These are phyloP conservation scores for Loris lydekkerianus DNA, from an alignment of 2,797 vertebrate genomes.

Conservation along the genomic window DNA sequence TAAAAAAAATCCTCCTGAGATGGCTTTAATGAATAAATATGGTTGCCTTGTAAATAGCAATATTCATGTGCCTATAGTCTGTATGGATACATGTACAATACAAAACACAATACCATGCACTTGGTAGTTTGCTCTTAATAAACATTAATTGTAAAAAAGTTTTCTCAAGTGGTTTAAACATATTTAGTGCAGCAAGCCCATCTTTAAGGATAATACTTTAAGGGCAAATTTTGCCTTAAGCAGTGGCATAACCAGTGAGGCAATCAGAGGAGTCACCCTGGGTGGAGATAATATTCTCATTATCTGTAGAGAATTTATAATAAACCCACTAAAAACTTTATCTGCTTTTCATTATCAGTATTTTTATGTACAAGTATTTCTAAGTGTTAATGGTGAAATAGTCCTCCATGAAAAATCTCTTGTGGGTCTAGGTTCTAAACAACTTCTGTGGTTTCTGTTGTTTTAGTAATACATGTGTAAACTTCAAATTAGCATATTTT, in stretches of 20 bases:
- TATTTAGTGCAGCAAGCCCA: background rate
- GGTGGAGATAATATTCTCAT: background rate
- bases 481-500: constrained; percentile 2
- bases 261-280: background rate
- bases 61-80: background rate
- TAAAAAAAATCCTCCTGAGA: background rate
- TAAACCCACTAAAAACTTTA: background rate
- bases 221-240: background rate
- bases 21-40: constrained; percentile 56
- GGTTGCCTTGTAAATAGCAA: constrained; percentile 28
- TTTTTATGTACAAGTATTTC: constrained; percentile 3
- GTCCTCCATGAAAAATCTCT: background rate
- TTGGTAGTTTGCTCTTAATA: background rate
- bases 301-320: background rate
- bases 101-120: background rate
- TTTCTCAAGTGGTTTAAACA: constrained; percentile 11
- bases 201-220: background rate
- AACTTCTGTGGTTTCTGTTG: constrained; percentile 19
- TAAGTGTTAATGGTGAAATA: constrained; percentile 21
- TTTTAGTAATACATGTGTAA: background rate
- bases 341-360: background rate
- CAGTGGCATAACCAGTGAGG: background rate
- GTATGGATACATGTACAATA: background rate
- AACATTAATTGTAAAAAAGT: background rate
- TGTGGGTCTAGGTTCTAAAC: background rate